Conservation (phyloP, 1,140 invertebrate species). For the Anastrepha obliqua region DNA sequence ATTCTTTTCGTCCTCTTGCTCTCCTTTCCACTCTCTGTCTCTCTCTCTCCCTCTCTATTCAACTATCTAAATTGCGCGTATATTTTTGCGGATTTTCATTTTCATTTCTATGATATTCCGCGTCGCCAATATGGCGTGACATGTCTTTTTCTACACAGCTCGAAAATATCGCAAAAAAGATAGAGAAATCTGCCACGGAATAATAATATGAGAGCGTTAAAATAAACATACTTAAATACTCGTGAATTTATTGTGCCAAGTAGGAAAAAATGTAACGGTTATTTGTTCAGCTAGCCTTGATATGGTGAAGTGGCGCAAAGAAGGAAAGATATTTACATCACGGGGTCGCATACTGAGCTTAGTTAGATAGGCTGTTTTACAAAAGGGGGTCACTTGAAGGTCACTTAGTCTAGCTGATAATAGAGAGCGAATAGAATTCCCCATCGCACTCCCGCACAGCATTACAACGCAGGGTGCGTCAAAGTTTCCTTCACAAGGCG, state of each 20-base stretch:
- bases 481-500: no score
- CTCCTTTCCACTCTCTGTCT: not conserved
- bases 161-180: not conserved
- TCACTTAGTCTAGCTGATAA: no score
- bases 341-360: no score
- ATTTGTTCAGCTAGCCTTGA: not conserved
- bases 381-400: no score
- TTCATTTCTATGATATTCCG: constrained; percentile 37
- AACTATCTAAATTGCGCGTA: not conserved
- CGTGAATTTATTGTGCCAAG: not conserved
- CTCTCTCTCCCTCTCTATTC: not conserved
- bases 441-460: no score
- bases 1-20: not conserved
- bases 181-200: constrained; percentile 6
- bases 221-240: not conserved
- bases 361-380: no score
- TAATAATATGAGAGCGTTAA: not conserved
- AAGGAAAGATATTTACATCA: no score
- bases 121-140: constrained; percentile 44
- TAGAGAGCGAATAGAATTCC: no score
- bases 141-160: not conserved
- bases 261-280: not conserved
- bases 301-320: no score
- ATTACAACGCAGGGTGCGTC: no score
- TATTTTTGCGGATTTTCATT: constrained; percentile 31